phyloP scores from a whole-genome alignment of 2,113 vertebrate species.

The Indri indri region DNA sequence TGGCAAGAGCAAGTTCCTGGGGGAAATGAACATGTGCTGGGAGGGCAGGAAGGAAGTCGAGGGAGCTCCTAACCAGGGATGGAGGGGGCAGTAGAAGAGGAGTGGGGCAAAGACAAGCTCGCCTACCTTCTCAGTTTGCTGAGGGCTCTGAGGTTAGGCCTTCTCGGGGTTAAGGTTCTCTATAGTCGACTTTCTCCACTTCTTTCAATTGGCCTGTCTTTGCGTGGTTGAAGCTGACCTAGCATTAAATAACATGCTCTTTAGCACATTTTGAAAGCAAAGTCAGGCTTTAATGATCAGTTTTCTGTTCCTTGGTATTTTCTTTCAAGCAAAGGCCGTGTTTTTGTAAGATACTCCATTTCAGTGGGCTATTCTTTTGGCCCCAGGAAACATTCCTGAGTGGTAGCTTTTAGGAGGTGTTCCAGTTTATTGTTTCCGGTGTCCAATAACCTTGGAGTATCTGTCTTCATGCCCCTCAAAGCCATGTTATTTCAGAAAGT shows the following conservation, averaged over 20 bases:
- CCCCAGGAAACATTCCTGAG: conserved; percentile 27
- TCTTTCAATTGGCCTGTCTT: neutral
- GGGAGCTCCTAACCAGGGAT: neutral
- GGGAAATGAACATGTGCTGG: neutral
- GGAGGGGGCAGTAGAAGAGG: neutral
- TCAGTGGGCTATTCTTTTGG: conserved; percentile 52
- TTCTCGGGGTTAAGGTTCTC: neutral
- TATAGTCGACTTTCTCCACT: neutral
- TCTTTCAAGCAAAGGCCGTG: conserved; percentile 57
- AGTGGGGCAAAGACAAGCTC: neutral
- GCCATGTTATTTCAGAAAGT: conserved; percentile 57
- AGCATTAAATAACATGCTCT: conserved; percentile 51
- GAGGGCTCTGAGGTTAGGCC: neutral
- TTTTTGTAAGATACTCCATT: conserved; percentile 67
- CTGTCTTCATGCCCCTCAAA: neutral
- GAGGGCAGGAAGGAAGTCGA: neutral
- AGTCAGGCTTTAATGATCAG: conserved; percentile 56
- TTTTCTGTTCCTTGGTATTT: conserved; percentile 52
- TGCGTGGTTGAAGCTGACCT: neutral
- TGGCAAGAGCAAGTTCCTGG: neutral
- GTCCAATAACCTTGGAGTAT: conserved; percentile 60
- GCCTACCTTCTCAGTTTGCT: neutral
- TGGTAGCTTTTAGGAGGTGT: neutral
- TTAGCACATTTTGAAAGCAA: conserved; percentile 50
- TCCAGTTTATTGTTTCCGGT: conserved; percentile 49